Evolutionary conservation across 2,797 vertebrate genomes (phyloP), one percentile per base, ranked within the genome.

Genomic region (Orientallactaga sibirica): DNA sequence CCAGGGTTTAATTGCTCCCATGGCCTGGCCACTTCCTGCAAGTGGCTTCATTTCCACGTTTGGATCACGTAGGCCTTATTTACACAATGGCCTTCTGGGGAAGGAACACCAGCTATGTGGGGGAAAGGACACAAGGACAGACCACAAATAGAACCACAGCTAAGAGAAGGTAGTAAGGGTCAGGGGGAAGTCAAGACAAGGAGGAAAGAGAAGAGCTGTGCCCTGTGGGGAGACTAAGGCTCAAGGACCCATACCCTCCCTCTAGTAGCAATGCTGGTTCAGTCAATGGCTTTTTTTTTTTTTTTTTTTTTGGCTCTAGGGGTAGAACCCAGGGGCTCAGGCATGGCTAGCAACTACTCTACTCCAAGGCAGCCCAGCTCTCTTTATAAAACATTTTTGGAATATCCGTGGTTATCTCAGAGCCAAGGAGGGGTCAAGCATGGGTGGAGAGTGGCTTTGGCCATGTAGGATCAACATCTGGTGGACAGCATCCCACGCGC

Each of bases 111-210:
- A 96, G 83, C 82, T 88, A 27, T 93, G 29, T 82, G 0, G 27
- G 89, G 70, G n/a, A 92, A 90, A 95, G 93, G 88, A 86, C 86
- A 92, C 90, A 33, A 95, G 92, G 88, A 86, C 86, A 92, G 92
- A 33, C 8, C 22, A 25, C 27, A 11, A 9, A 33, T 15, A 37
- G 37, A 93, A 25, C 18, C 22, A 20, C 2, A 52, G 62, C 64
- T 1, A 4, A 18, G 48, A 29, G 48, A 27, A 80, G 66, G 3
- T 15, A 52, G 8, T 71, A 70, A 27, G 29, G 6, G 5, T 5
- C n/a, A 66, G 37, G 0, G 48, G 58, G n/a, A 14, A 66, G 18
- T 33, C 2, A 2, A 2, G 18, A 33, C 2, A 27, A 4, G 4
- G 0, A 10, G 77, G 33, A n/a, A 66, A 78, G 5, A 37, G 82